Conservation (phyloP, 53 echinoderm and acorn worm genomes). For the Temnopleurus reevesii region DNA sequence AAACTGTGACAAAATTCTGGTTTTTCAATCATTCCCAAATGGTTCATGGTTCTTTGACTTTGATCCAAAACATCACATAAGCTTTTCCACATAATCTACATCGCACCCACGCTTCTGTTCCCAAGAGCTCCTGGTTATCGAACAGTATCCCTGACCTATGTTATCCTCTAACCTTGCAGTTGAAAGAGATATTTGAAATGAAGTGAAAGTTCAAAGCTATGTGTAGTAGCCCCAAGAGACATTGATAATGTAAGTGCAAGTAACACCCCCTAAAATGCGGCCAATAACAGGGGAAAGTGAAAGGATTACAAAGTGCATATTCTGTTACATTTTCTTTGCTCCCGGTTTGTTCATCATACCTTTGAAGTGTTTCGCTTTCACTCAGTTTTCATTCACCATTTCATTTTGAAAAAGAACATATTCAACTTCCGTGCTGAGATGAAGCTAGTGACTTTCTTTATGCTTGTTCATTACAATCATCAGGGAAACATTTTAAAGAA, state of each 20-base stretch:
- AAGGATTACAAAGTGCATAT: too few relatives aligned
- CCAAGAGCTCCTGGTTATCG: not conserved
- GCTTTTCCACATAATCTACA: not conserved
- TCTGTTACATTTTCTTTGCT: too few relatives aligned
- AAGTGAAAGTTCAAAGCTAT: constrained; percentile 26
- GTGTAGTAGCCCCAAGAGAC: not conserved
- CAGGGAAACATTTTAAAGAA: too few relatives aligned
- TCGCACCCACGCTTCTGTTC: not conserved
- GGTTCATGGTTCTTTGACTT: not conserved
- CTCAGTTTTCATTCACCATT: not conserved
- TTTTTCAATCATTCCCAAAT: not conserved
- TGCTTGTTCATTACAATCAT: too few relatives aligned
- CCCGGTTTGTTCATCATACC: too few relatives aligned
- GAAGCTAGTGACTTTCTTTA: not conserved
- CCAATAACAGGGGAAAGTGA: not conserved
- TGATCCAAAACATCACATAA: not conserved
- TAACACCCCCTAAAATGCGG: not conserved
- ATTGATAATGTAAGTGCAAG: not conserved
- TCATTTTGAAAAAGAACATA: not conserved
- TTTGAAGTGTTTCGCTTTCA: not conserved
- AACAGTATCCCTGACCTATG: constrained; percentile 20
- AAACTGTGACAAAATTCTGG: not conserved
- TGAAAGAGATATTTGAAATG: not conserved
- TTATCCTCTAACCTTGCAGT: constrained; percentile 9
- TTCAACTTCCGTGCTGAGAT: not conserved